These are phyloP conservation scores for Meles meles DNA, from an alignment of 2,113 vertebrate species.

Conservation along the genomic window DNA sequence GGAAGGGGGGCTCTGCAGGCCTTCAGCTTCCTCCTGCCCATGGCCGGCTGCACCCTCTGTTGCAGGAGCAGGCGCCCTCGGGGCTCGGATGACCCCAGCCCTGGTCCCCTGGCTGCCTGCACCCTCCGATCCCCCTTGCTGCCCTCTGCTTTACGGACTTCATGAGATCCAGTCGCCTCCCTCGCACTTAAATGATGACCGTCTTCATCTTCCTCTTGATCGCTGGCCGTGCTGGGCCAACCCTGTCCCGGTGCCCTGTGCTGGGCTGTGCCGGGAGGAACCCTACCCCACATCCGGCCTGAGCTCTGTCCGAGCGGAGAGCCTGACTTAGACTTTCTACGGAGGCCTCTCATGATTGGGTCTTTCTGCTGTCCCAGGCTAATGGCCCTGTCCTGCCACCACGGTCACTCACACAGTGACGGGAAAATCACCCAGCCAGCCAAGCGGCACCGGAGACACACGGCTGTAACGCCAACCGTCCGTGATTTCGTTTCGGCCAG, in stretches of 20 bases:
- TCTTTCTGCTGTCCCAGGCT: background rate
- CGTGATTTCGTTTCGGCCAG: background rate
- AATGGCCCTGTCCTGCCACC: background rate
- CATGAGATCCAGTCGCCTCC: background rate
- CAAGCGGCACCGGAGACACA: background rate
- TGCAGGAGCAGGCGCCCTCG: background rate
- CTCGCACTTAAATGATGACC: background rate
- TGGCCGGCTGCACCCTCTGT: background rate
- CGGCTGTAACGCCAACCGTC: background rate
- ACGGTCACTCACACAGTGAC: background rate
- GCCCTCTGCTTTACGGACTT: background rate
- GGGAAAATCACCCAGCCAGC: background rate
- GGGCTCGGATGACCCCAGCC: background rate
- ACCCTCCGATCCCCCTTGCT: background rate
- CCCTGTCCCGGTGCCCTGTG: background rate
- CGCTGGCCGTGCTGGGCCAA: background rate
- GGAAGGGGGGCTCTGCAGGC: background rate
- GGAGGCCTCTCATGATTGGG: background rate
- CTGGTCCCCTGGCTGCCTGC: background rate
- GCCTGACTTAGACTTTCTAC: background rate
- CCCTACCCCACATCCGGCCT: background rate
- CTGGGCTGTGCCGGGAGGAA: background rate
- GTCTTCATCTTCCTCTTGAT: background rate
- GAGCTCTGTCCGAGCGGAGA: accelerated
- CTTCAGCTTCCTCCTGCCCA: background rate